Percentiles rank a stretch among this genome's conserved stretches.
Evolutionary conservation across 1,140 invertebrate genomes (phyloP).

Genomic region (Megathymus violae): DNA sequence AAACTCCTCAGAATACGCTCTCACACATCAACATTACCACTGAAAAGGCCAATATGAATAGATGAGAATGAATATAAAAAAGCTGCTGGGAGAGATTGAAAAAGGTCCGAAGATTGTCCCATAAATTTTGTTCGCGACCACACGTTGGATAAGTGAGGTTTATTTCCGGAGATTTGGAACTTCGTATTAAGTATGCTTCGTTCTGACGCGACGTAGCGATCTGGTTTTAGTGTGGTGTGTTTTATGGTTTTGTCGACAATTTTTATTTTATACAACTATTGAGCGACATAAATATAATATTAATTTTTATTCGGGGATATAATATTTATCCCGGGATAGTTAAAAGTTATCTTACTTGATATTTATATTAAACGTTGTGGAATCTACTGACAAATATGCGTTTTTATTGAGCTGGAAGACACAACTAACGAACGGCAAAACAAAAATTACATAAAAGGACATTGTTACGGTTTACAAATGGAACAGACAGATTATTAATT

Average conservation of each 20-base stretch:
- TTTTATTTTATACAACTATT: conserved; percentile 14
- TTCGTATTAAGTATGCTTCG: conserved; percentile 51
- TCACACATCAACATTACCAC: neutral
- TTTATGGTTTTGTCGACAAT: conserved; percentile 23
- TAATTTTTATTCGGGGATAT: too few species aligned
- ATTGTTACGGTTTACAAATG: too few species aligned
- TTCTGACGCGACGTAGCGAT: conserved; percentile 32
- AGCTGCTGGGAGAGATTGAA: conserved; percentile 58
- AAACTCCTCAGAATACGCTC: neutral
- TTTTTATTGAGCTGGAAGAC: too few species aligned
- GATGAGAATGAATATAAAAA: conserved; percentile 61
- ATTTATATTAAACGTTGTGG: too few species aligned
- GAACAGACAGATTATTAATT: too few species aligned
- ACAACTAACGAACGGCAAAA: too few species aligned
- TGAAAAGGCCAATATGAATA: conserved; percentile 60
- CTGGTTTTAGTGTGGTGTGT: conserved; percentile 28
- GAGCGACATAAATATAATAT: too few species aligned
- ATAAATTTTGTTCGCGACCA: conserved; percentile 73
- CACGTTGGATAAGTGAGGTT: conserved; percentile 71
- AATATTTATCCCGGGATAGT: too few species aligned
- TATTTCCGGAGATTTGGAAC: conserved; percentile 70
- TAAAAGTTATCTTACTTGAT: too few species aligned
- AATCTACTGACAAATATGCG: too few species aligned
- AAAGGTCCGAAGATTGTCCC: conserved; percentile 64
- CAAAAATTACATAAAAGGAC: too few species aligned